Conservation (phyloP, 2,797 vertebrate species). For the Craterocephalus amniculus region DNA sequence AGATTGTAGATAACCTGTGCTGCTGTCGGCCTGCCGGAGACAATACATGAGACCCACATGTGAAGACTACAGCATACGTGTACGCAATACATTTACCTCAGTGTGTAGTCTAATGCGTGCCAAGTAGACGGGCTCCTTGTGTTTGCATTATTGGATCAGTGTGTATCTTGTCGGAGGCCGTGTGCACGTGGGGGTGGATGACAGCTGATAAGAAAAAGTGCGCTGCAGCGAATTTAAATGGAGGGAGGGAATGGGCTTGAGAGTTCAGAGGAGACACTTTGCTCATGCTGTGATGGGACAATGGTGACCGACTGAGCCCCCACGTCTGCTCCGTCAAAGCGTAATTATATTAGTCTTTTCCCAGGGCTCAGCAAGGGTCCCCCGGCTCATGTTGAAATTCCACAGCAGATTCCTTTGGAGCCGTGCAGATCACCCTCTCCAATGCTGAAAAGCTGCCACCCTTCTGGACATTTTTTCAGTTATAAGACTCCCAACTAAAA, state of each 20-base stretch:
- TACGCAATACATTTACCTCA: constrained; percentile 30
- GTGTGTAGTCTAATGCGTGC: constrained; percentile 16
- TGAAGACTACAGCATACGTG: constrained; percentile 14
- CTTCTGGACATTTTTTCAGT: constrained; percentile 14
- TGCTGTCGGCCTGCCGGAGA: constrained; percentile 36
- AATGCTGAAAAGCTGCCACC: constrained; percentile 24
- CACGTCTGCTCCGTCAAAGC: constrained; percentile 53
- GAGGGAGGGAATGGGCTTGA: neutral
- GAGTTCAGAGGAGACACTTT: constrained; percentile 30
- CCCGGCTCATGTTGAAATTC: constrained; percentile 36
- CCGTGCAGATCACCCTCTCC: constrained; percentile 14
- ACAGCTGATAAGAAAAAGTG: constrained; percentile 62
- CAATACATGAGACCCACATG: constrained; percentile 19
- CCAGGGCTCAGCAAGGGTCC: constrained; percentile 46
- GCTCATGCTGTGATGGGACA: constrained; percentile 52
- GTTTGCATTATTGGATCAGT: constrained; percentile 34
- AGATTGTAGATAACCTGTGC: constrained; percentile 39
- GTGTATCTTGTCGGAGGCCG: constrained; percentile 22
- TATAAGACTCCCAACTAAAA: constrained; percentile 22
- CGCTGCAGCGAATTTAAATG: constrained; percentile 39
- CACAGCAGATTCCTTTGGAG: constrained; percentile 22
- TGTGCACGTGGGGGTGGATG: constrained; percentile 22
- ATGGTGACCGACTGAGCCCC: constrained; percentile 42
- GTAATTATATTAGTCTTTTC: constrained; percentile 61
- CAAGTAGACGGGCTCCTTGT: constrained; percentile 19